Evolutionary conservation across 2,113 vertebrate genomes (phyloP), one percentile per base, ranked within the genome.

Genomic region (Tachuris rubrigastra): DNA sequence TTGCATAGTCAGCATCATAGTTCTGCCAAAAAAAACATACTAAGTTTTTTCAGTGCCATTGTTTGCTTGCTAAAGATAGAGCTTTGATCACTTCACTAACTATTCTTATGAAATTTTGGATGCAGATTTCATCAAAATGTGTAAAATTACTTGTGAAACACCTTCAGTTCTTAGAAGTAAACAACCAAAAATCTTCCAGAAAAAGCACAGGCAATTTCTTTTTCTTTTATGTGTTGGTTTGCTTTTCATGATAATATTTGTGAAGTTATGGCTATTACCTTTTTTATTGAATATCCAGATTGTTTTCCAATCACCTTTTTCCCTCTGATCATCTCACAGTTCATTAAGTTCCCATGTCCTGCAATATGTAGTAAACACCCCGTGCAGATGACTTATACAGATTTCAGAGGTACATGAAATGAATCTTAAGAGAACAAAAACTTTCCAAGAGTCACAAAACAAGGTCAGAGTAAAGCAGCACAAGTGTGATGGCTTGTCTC

Each of bases 401-500:
- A 79, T 91, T 91, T 90, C 67, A 77, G 47, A 82, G 14, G 18
- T 62, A 31, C 59, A 41, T 65, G 87, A 91, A 92, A 42, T 31
- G 8, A 92, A 66, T 37, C 60, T 91, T 58, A 75, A 72, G 75
- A 56, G 77, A 84, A 27, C 9, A n/a, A 9, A 46, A 91, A 93
- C 44, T 92, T 94, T 49, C 28, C 52, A 47, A 86, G 96, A 96
- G 90, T 90, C 75, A 87, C 60, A 72, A 84, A 91, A 80, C 35
- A 89, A 96, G 93, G 96, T 94, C 93, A 94, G 73, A 90, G 30
- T 56, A 92, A 75, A 81, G 39, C 22, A 92, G 20, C 20, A 72
- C 28, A 89, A 90, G 27, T 46, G 52, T 88, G 83, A 86, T 68
- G 52, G 28, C 49, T 95, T 92, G 68, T 60, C 85, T 83, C 79